A percentile compares a stretch with the other conserved stretches of the same genome.
Conservation (phyloP, 2,797 vertebrate genomes). For the Crocidura indochinensis region DNA sequence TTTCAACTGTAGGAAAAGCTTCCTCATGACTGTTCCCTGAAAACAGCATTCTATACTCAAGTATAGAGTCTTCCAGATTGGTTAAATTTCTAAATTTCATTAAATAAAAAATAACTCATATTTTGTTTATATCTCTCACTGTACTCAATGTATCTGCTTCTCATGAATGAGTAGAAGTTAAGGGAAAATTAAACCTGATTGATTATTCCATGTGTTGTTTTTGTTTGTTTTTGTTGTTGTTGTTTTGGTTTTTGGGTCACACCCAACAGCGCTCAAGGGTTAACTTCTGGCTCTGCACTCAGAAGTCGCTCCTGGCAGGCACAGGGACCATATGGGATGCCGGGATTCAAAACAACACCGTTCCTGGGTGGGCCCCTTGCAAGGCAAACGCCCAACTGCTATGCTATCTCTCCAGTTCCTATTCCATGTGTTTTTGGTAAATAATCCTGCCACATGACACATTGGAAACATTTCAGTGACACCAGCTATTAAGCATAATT, state of each 20-base stretch:
- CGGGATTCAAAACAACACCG: too few species aligned
- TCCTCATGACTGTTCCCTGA: not conserved
- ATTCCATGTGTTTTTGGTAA: not conserved
- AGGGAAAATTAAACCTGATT: conserved; percentile 47
- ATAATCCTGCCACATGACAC: not conserved
- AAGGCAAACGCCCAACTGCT: too few species aligned
- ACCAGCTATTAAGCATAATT: not conserved
- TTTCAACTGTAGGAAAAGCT: not conserved
- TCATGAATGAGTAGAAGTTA: not conserved
- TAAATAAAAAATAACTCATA: not conserved
- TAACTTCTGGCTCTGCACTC: too few species aligned
- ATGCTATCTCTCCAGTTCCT: too few species aligned
- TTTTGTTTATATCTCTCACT: not conserved
- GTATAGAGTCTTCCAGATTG: not conserved
- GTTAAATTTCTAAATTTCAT: not conserved
- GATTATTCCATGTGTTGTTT: not conserved
- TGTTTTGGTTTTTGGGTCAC: too few species aligned
- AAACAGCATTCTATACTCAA: not conserved
- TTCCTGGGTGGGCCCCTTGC: too few species aligned
- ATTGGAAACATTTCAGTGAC: not conserved
- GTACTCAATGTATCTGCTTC: not conserved
- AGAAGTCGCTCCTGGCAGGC: too few species aligned
- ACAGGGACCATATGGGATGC: too few species aligned
- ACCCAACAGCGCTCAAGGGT: too few species aligned
- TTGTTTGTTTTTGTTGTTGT: too few species aligned